phyloP scores from a whole-genome alignment of 2,888 invertebrate genomes.

The Drosophila paranaensis region DNA sequence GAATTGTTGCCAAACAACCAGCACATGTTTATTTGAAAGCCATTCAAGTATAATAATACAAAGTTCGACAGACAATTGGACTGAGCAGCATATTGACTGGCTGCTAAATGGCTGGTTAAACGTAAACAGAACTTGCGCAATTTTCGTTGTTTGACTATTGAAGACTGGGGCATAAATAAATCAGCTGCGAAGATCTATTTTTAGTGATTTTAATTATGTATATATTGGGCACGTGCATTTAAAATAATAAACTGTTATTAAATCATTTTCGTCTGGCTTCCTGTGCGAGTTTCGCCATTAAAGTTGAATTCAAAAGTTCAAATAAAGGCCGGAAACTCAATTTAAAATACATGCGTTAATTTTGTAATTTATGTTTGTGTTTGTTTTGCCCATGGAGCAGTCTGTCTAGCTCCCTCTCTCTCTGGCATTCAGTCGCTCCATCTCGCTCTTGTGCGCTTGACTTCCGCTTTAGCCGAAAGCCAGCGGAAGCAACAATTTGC shows the following conservation, averaged over 20 bases:
- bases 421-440: neutral
- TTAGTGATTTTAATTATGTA: conserved; percentile 8
- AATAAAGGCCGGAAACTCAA: conserved; percentile 55
- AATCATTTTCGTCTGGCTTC: conserved; percentile 21
- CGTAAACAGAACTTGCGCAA: too few species aligned
- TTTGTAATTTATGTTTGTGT: conserved; percentile 55
- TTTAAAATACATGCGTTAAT: conserved; percentile 57
- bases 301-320: conserved; percentile 35
- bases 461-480: conserved; percentile 8
- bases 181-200: conserved; percentile 6
- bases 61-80: conserved; percentile 1
- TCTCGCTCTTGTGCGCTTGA: neutral
- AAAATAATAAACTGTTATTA: conserved; percentile 4
- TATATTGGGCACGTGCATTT: neutral
- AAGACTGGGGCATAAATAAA: neutral
- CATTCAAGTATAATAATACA: conserved; percentile 6
- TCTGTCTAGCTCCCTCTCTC: neutral
- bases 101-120: neutral
- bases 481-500: conserved; percentile 65
- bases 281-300: conserved; percentile 27
- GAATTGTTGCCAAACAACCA: conserved; percentile 23
- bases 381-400: conserved; percentile 19
- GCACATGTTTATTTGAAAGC: conserved; percentile 35
- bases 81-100: neutral
- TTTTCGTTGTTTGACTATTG: neutral